Percentiles rank a stretch among this genome's conserved stretches.
Conservation (phyloP, 2,888 invertebrate genomes). For the Acronicta leporina region DNA sequence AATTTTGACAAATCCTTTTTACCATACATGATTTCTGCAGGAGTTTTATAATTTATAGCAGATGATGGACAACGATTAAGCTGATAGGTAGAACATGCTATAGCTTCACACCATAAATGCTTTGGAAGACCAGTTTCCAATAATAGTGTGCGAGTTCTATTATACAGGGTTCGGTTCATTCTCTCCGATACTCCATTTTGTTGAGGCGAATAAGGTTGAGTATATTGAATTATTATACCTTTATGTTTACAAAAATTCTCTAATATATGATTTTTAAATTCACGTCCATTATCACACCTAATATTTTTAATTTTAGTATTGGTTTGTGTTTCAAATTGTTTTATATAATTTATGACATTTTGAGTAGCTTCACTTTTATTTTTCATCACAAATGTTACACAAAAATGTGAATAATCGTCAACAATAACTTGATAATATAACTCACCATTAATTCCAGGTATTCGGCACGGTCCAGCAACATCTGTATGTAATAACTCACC, state of each 20-base stretch:
- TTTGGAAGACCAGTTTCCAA: constrained; percentile 4
- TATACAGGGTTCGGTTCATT: constrained; percentile 3
- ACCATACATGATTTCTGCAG: constrained; percentile 2
- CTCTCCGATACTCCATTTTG: constrained; percentile 2
- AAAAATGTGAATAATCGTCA: too few relatives aligned
- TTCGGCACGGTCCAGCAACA: too few relatives aligned
- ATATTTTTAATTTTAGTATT: too few relatives aligned
- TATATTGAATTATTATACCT: background rate
- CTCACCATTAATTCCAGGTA: too few relatives aligned
- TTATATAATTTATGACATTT: constrained; percentile 4
- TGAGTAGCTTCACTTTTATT: constrained; percentile 1
- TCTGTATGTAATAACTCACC: too few relatives aligned
- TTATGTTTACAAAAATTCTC: constrained; percentile 8
- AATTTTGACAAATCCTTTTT: constrained; percentile 3
- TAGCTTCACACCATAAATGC: constrained; percentile 5
- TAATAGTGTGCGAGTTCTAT: constrained; percentile 6
- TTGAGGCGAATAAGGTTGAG: background rate
- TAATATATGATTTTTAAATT: constrained; percentile 7
- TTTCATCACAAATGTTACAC: too few relatives aligned
- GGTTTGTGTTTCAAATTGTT: background rate
- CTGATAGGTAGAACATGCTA: constrained; percentile 6
- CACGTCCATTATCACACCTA: too few relatives aligned
- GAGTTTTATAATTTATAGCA: constrained; percentile 6
- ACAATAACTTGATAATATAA: too few relatives aligned
- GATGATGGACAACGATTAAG: constrained; percentile 9